Evolutionary conservation across 2,888 invertebrate genomes (phyloP).

Genomic region (Dusona sp.): DNA sequence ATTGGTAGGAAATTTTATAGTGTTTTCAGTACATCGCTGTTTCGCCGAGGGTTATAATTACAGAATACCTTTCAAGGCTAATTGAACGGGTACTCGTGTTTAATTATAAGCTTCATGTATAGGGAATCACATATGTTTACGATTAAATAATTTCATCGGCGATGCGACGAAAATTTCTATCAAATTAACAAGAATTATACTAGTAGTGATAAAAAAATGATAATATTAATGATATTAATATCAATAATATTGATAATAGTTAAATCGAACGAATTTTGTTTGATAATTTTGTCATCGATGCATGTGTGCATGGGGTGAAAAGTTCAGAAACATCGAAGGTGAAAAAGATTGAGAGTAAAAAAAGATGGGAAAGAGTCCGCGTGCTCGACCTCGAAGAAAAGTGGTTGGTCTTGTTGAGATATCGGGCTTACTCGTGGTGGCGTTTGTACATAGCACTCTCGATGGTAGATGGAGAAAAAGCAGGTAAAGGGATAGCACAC

Average conservation of each 20-base stretch:
- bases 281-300: neutral
- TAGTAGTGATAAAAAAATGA: neutral
- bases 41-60: neutral
- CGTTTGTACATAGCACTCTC: conserved; percentile 47
- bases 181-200: neutral
- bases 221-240: neutral
- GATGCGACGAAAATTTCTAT: neutral
- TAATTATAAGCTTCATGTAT: neutral
- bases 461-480: conserved; percentile 46
- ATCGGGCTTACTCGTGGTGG: conserved; percentile 63
- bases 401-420: conserved; percentile 63
- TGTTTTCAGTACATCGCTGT: neutral
- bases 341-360: conserved; percentile 21
- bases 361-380: neutral
- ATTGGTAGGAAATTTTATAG: neutral
- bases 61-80: neutral
- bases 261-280: neutral
- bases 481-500: conserved; percentile 57
- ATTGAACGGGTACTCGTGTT: neutral
- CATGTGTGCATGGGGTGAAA: neutral
- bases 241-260: neutral
- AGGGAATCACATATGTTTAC: neutral
- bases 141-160: neutral
- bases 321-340: conserved; percentile 39
- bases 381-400: conserved; percentile 62